Evolutionary conservation across 2,888 invertebrate species (phyloP).

Genomic region (Andricus quercusramuli): DNA sequence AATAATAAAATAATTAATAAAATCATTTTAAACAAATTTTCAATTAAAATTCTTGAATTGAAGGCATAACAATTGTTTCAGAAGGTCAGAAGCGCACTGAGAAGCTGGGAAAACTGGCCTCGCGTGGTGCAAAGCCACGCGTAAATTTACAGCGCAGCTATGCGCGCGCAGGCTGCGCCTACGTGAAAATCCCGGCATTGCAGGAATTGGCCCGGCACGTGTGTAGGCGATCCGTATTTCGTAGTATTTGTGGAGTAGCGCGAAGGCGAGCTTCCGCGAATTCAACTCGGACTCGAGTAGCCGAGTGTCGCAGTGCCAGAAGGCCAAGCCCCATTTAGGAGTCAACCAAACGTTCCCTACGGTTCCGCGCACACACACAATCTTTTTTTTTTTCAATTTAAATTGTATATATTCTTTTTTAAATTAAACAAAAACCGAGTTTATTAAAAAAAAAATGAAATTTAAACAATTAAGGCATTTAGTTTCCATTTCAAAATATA

Average conservation of each 20-base stretch:
- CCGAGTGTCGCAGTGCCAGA: conserved; percentile 75
- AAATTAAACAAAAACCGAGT: too few species aligned
- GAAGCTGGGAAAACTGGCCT: conserved; percentile 10
- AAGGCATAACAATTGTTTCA: neutral
- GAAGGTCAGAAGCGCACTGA: neutral
- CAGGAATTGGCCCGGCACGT: conserved; percentile 60
- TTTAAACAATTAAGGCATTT: too few species aligned
- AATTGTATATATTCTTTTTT: neutral
- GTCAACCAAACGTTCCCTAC: neutral
- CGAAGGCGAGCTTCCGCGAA: conserved; percentile 77
- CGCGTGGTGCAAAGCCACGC: conserved; percentile 30
- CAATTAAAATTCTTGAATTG: neutral
- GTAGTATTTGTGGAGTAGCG: conserved; percentile 75
- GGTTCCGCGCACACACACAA: neutral
- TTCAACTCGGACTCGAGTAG: conserved; percentile 54
- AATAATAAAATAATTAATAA: too few species aligned
- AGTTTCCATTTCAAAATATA: too few species aligned
- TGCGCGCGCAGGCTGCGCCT: conserved; percentile 48
- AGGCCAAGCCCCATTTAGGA: conserved; percentile 75
- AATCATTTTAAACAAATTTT: neutral
- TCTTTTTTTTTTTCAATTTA: neutral
- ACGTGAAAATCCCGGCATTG: conserved; percentile 49
- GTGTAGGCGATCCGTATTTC: conserved; percentile 60
- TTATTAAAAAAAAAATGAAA: too few species aligned
- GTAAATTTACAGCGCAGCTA: conserved; percentile 21